Evolutionary conservation across 2,113 vertebrate genomes (phyloP).

Genomic region (Geococcyx californianus): DNA sequence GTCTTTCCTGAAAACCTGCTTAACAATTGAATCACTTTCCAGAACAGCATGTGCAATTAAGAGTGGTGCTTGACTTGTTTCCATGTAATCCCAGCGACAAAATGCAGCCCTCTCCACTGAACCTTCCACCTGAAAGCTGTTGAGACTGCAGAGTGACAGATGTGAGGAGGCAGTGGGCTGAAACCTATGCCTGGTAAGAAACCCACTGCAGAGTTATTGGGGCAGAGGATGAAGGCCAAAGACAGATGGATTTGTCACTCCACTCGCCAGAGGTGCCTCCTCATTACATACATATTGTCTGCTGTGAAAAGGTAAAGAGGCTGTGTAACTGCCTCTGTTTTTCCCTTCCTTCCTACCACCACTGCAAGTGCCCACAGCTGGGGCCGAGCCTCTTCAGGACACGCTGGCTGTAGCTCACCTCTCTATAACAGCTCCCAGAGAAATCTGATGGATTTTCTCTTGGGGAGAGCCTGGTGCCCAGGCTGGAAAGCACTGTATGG

Average conservation of each 20-base stretch:
- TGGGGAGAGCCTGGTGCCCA: too few species aligned
- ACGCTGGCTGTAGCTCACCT: background rate
- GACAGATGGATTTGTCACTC: background rate
- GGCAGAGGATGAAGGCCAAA: background rate
- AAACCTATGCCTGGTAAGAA: background rate
- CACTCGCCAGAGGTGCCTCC: background rate
- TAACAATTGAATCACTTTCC: background rate
- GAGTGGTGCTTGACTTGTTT: background rate
- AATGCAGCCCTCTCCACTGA: background rate
- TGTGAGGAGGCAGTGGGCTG: background rate
- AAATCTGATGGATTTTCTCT: background rate
- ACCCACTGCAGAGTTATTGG: background rate
- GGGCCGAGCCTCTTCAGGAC: background rate
- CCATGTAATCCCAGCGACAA: background rate
- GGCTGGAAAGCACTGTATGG: background rate
- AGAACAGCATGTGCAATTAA: background rate
- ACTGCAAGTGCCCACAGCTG: rapidly evolving
- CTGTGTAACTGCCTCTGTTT: background rate
- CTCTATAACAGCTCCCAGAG: background rate
- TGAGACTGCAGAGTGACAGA: background rate
- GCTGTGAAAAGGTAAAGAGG: background rate
- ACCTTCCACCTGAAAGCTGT: background rate
- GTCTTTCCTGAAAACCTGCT: background rate
- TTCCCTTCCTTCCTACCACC: background rate
- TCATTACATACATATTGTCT: background rate